Base-by-base conservation (phyloP, 2,888 invertebrate species). In the Caenorhabditis auriculariae region DNA sequence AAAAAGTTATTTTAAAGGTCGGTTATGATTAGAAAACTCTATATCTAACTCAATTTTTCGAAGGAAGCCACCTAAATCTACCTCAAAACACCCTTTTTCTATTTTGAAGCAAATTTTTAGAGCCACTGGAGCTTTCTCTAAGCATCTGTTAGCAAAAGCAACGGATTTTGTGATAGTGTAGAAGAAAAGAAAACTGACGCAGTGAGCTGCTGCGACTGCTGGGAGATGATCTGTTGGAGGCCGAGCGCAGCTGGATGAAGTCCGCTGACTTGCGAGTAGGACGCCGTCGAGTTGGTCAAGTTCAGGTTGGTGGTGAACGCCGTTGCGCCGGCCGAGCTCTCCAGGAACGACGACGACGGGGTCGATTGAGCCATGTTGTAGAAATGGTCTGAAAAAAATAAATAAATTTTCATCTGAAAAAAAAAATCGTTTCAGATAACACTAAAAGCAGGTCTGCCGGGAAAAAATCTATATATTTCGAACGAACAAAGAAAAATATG, bases 301-400 rank as follows among this genome's bases (percentile, higher is more conserved):
- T 41, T 46, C 23, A 48, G 48, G 32, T 56, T 52, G 12, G 32
- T 27, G 26, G 42, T 39, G 4, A 35, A 15, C 2, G 54, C 35
- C 15, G 29, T 35, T 12, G 49, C 23, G 12, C 45, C 49, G 49
- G 53, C 52, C n/a, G n/a, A n/a, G n/a, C n/a, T n/a, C n/a, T 63
- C 63, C 39, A 58, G 42, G 47, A 59, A 63, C 6, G 63, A 45
- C 0, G 63, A 54, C 7, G 46, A 42, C 23, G 63, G 63, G 4
- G 63, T 63, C 6, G 63, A 39, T n/a, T 54, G 54, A 7, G 43
- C 37, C 19, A 63, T 39, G 4, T 32, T 38, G 48, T 63, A 63
- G 52, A 58, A 63, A 23, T 51, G 62, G n/a, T 62, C 62, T n/a
- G 58, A 58, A 58, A 3, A 62, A 61, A 41, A 19, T 47, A 29